Evolutionary conservation across 2,113 vertebrate species (phyloP).

Genomic region (pig (Sus scrofa)): T2T-Sscrofa CM000824.6:144581501-144582000

Average conservation of each 20-base stretch:
- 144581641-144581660: constrained; percentile 14
- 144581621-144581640: background rate
- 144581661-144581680: background rate
- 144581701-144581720: background rate
- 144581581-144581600: background rate
- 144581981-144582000: constrained; percentile 36
- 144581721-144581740: background rate
- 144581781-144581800: background rate
- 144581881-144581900: background rate
- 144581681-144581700: background rate
- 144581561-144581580: constrained; percentile 20
- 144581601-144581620: background rate
- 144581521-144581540: background rate
- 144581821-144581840: constrained; percentile 1
- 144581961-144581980: constrained; percentile 6
- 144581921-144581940: background rate
- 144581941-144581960: background rate
- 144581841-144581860: background rate
- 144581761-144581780: background rate
- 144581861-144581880: constrained; percentile 20
- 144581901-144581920: background rate
- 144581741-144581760: background rate
- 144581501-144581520: background rate
- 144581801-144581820: background rate
- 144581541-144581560: constrained; percentile 12